Base-by-base conservation (phyloP, 1,140 invertebrate species). In the Ctenoplectra terminalis region DNA sequence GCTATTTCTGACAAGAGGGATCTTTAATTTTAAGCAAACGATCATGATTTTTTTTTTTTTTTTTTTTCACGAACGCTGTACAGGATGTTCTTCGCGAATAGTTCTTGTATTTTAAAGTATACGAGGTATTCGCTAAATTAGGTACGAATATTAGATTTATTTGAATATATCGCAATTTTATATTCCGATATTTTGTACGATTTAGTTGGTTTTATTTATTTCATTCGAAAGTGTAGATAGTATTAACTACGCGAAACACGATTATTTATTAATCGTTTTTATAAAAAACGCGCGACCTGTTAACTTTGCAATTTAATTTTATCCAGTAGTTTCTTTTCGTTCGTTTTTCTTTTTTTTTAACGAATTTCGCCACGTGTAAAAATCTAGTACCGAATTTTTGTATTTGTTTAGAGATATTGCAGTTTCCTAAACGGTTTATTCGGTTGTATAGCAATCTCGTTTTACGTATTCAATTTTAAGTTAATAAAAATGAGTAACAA, bases 11-110 rank as follows among this genome's bases (percentile, higher is more conserved):
- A 75, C 31, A 63, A 76, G 37, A 54, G n/a, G 40, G 26, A 54
- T 76, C 7, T n/a, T 76, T 54, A 43, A 76, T 76, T 66, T 66
- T 76, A 52, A 66, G 48, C 37, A 43, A 52, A 63, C 15, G n/a
- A 20, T 46, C 3, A 0, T 34, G 15, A 48, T 29, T 15, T 29
- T n/a, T n/a, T n/a, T n/a, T n/a, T n/a, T n/a, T n/a, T n/a, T n/a
- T n/a, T n/a, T n/a, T n/a, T 9, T 20, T 37, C 26, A 13, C 17
- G 43, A 75, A 34, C 9, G 7, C 6, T 34, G 40, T 31, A 58
- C 37, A 73, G 29, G 20, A 29, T 48, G 56, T 56, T 71, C 29
- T 11, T 26, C 8, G 15, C 29, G 15, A 60, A 54, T 54, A n/a
- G 11, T 56, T 56, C n/a, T 13, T 56, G 52, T 0, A 56, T 56